Conservation (phyloP, 2,888 invertebrate species). For the Cacoxenus indagator region DNA sequence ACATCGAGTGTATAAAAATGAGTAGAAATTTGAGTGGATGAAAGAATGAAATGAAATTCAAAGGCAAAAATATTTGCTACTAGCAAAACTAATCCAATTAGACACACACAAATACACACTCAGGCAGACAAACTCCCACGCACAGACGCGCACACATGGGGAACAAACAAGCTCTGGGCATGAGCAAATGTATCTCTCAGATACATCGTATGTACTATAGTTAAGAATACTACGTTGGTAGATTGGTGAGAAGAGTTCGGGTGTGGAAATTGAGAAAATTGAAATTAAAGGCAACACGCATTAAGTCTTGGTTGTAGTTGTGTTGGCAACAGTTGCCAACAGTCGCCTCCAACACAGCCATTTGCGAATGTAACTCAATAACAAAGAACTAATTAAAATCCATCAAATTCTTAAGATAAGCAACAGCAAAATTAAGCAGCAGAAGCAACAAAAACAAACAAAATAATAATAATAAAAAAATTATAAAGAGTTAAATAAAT, state of each 20-base stretch:
- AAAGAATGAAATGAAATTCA: slow-evolving; percentile 3
- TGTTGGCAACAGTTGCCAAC: slow-evolving; percentile 1
- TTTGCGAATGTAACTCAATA: slow-evolving; percentile 11
- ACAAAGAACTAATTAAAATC: slow-evolving; percentile 20
- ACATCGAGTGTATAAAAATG: slow-evolving; percentile 1
- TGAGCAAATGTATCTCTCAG: not conserved
- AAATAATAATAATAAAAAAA: too few species aligned
- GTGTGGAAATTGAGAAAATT: not conserved
- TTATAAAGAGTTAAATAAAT: not conserved
- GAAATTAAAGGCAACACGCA: not conserved
- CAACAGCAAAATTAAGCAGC: too few species aligned
- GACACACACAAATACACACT: not conserved
- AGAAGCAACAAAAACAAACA: too few species aligned
- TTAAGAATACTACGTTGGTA: too few species aligned
- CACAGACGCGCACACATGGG: not conserved
- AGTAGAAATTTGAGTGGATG: not conserved
- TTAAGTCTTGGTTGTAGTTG: slow-evolving; percentile 1
- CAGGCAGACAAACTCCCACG: not conserved
- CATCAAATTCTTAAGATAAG: slow-evolving; percentile 15
- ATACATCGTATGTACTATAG: not conserved
- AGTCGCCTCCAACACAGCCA: too few species aligned
- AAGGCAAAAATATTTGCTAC: not conserved
- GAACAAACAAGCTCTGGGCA: not conserved
- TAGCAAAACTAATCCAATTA: slow-evolving; percentile 3
- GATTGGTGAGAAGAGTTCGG: not conserved